Evolutionary conservation across 2,797 vertebrate species (phyloP).

Genomic region (Myoxocephalus aenaeus): DNA sequence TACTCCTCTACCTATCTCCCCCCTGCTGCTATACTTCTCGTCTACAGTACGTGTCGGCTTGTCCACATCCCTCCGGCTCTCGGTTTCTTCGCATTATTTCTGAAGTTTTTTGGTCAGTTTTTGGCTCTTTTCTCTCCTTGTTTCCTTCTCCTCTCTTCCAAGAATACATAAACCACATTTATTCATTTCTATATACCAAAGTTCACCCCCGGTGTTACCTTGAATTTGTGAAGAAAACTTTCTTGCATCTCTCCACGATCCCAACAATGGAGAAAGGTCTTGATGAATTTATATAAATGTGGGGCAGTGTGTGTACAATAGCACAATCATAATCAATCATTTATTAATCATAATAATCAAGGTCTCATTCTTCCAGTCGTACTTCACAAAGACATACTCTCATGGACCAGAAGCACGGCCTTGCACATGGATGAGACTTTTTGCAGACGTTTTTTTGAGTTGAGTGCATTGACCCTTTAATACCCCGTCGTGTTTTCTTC

Average conservation of each 20-base stretch:
- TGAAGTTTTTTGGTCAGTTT: neutral
- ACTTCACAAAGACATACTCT: neutral
- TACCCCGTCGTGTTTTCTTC: neutral
- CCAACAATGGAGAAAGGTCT: neutral
- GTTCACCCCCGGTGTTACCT: neutral
- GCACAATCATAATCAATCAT: neutral
- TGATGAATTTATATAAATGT: neutral
- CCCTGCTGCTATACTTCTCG: neutral
- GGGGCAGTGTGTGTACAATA: neutral
- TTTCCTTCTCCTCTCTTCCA: neutral
- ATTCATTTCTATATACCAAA: neutral
- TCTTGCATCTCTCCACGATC: neutral
- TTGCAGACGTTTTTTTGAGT: neutral
- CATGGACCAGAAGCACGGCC: neutral
- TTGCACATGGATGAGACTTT: neutral
- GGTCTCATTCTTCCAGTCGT: neutral
- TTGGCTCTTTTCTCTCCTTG: neutral
- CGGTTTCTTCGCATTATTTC: neutral
- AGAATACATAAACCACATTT: neutral
- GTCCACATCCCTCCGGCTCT: constrained; percentile 14
- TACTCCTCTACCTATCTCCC: constrained; percentile 38
- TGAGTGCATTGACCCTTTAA: constrained; percentile 3
- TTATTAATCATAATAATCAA: neutral
- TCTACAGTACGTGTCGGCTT: constrained; percentile 14
- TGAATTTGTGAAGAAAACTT: neutral